phyloP scores from a whole-genome alignment of 2,797 vertebrate genomes.

The Acanthornis magna region DNA sequence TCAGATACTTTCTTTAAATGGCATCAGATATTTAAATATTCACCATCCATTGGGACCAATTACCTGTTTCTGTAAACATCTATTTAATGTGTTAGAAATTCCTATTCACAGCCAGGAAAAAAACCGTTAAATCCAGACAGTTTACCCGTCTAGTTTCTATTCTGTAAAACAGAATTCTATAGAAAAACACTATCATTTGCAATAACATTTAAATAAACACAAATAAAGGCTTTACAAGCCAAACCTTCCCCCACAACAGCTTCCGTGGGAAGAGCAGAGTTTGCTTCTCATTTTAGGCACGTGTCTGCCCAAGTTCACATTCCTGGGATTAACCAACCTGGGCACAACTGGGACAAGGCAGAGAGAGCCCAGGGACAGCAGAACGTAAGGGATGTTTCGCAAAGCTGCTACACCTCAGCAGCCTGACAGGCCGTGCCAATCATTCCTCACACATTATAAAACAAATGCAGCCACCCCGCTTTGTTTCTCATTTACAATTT shows the following conservation, averaged over 20 bases:
- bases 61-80: not conserved
- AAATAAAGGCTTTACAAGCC: not conserved
- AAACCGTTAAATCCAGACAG: not conserved
- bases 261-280: not conserved
- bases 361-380: not conserved
- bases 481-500: not conserved
- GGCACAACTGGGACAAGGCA: not conserved
- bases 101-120: not conserved
- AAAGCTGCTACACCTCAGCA: not conserved
- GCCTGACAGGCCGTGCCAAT: not conserved
- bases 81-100: not conserved
- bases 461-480: not conserved
- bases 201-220: not conserved
- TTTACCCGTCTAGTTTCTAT: not conserved
- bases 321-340: not conserved
- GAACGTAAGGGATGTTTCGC: not conserved
- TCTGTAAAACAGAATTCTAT: not conserved
- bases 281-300: not conserved
- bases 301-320: not conserved
- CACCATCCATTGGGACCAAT: not conserved
- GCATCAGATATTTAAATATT: not conserved
- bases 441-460: not conserved
- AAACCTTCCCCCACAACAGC: fast-evolving
- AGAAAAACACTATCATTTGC: not conserved
- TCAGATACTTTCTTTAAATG: not conserved